Evolutionary conservation across 1,140 invertebrate species (phyloP), one percentile per base, ranked within the genome.

Genomic region (Magallana angulata): DNA sequence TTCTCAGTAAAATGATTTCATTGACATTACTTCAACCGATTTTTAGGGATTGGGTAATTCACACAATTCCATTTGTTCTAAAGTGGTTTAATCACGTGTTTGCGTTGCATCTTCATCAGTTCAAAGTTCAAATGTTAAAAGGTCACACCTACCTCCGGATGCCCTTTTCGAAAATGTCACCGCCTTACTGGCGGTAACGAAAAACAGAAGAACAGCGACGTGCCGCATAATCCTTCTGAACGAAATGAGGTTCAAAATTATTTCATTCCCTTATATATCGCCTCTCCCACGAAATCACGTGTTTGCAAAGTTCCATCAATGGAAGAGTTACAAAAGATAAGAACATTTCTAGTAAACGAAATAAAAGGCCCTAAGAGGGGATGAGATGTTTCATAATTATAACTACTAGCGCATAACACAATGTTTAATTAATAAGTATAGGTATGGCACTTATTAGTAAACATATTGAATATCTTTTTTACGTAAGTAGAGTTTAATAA

Each of bases 161-260:
- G 85, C 85, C 71, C 85, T 86, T 71, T 81, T 86, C 85, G 85
- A 86, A 86, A 86, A 86, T 58, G 85, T 86, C 76, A 71, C 85
- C 85, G 85, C 85, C 85, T 71, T 86, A 24, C 30, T 80, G 85
- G 85, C 85, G 68, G 57, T 71, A 80, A 80, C 85, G 68, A 86
- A 80, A 86, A 58, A 76, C 57, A 86, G 85, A 86, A 86, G 68
- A 76, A 86, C 76, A 7, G 85, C 85, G 85, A 80, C 57, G 56
- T 58, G 48, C 57, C 85, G 85, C 57, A 86, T 86, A 71, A 86
- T 86, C 76, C 85, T 86, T 86, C 85, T 76, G 85, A 57, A 18
- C 81, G 81, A 82, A 82, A 82, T 82, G 18, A 58, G 57, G 81
- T 57, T 57, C 5, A 57, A 58, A 57, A 57, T 82, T 16, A 4